Base-by-base conservation (phyloP, 1,140 invertebrate genomes). In the Heliconius melpomene region DNA sequence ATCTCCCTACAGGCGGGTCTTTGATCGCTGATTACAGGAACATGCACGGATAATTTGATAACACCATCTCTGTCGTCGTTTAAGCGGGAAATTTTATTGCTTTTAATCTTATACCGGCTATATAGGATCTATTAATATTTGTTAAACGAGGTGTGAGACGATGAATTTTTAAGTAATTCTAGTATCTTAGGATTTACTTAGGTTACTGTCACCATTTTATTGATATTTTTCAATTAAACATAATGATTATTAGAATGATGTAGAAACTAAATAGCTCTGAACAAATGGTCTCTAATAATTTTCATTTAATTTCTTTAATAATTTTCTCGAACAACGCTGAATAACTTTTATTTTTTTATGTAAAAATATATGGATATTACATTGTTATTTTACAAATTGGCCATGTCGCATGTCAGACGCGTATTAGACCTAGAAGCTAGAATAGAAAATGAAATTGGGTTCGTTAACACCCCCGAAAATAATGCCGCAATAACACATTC, bases 41-140 rank as follows among this genome's bases (percentile, higher is more conserved):
- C 60, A 60, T 70, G 60, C 57, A 54, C 16, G 29, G 78, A 75
- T 79, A 79, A 79, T 75, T 75, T 60, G 73, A 79, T 79, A 52
- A 75, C 60, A 66, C 26, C 60, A 71, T 36, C 72, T 20, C 18
- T n/a, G 54, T 36, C 78, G 60, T 52, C 29, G 54, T 50, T n/a
- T 11, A 38, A 40, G 60, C 38, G 75, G 6, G 60, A 75, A 66
- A 75, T 75, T 60, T 60, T 75, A 75, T 75, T 74, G 77, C 54
- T 26, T 66, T 29, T 66, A 66, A 66, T 29, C 13, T 16, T 26
- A 29, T 29, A 66, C 60, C 9, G 26, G 23, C 8, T 66, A 66
- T 11, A 13, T 26, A 26, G 60, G 26, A 29, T 16, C 26, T 66
- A 66, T 66, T 66, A 66, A 16, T 66, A 26, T 26, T 16, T 13